phyloP scores from a whole-genome alignment of 2,797 vertebrate species.

The Vipera ursinii region DNA sequence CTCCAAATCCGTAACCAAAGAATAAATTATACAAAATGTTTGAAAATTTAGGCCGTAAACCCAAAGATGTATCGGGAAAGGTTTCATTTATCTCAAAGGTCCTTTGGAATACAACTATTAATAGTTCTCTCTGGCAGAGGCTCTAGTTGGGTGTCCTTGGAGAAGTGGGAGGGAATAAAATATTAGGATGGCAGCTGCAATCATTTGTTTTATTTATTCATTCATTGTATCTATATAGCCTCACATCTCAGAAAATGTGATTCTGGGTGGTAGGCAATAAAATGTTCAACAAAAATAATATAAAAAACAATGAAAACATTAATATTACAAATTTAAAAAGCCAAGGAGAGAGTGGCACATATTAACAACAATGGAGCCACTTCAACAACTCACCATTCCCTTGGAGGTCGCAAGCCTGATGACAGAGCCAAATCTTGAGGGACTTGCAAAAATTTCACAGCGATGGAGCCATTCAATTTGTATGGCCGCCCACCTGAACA shows the following conservation, averaged over 20 bases:
- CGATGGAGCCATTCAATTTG: not conserved
- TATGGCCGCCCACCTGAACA: not conserved
- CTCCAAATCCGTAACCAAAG: not conserved
- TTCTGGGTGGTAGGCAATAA: not conserved
- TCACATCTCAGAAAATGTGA: not conserved
- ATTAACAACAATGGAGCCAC: not conserved
- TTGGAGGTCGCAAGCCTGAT: not conserved
- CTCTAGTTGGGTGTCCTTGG: not conserved
- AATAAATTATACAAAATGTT: not conserved
- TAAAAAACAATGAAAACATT: not conserved
- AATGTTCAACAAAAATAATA: not conserved
- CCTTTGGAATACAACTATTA: not conserved
- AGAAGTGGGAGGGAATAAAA: not conserved
- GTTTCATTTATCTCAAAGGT: not conserved
- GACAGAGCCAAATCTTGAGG: not conserved
- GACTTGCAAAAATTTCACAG: not conserved
- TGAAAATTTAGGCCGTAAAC: not conserved
- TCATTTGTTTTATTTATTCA: not conserved
- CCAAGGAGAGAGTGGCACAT: not conserved
- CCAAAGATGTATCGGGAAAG: not conserved
- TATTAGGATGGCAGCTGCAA: not conserved
- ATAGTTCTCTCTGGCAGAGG: not conserved
- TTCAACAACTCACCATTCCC: not conserved
- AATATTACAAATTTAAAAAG: not conserved
- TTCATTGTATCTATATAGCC: not conserved